Evolutionary conservation across 1,140 invertebrate genomes (phyloP).

Genomic region (Asobara japonica): DNA sequence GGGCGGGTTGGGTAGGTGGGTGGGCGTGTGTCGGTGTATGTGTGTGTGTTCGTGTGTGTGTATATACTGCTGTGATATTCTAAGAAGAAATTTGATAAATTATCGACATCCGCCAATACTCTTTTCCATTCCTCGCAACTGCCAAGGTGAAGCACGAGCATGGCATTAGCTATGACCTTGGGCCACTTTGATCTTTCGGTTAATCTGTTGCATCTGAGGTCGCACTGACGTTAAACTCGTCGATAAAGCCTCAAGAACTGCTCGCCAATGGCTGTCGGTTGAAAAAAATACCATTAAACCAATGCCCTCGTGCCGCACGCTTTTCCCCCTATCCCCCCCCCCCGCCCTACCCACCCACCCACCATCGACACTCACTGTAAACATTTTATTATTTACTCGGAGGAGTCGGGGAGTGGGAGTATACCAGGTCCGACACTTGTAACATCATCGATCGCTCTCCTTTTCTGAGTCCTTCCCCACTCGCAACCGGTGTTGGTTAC

Average conservation of each 20-base stretch:
- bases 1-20: too few relatives aligned
- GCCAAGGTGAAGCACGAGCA: neutral
- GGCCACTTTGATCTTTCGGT: neutral
- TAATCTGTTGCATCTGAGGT: constrained; percentile 10
- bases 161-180: neutral
- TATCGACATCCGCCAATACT: neutral
- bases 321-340: neutral
- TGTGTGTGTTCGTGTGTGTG: too few relatives aligned
- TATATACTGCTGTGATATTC: too few relatives aligned
- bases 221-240: constrained; percentile 3
- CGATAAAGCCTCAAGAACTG: constrained; percentile 1
- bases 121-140: too few relatives aligned
- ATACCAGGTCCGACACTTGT: constrained; percentile 29
- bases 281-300: neutral
- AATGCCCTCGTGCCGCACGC: neutral
- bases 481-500: constrained; percentile 19
- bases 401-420: too few relatives aligned
- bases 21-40: too few relatives aligned
- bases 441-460: constrained; percentile 39
- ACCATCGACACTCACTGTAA: neutral
- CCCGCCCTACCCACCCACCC: neutral
- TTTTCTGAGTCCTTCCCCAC: constrained; percentile 33
- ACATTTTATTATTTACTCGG: constrained; percentile 3
- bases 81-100: too few relatives aligned
- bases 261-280: neutral